Conservation (phyloP, 2,797 vertebrate species). For the Acipenser oxyrinchus region DNA sequence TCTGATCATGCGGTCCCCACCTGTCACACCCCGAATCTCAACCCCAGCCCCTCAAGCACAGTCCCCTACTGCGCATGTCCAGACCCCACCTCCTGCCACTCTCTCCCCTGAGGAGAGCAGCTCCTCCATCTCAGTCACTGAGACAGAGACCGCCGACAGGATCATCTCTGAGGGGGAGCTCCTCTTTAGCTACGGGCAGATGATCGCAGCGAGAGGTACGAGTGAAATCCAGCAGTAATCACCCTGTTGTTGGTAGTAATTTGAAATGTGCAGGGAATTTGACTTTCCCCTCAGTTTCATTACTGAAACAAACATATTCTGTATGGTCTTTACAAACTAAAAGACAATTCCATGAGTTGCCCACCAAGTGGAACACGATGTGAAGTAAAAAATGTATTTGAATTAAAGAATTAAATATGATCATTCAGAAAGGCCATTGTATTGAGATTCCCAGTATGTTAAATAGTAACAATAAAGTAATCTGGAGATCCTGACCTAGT, state of each 20-base stretch:
- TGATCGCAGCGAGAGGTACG: slow-evolving; percentile 57
- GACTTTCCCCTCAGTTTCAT: no score
- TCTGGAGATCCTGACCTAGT: no score
- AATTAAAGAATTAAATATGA: no score
- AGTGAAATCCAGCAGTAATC: neutral
- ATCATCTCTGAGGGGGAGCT: slow-evolving; percentile 87
- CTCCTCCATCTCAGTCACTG: slow-evolving; percentile 39
- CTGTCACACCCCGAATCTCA: slow-evolving; percentile 22
- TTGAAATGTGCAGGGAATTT: neutral
- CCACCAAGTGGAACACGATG: no score
- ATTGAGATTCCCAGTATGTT: no score
- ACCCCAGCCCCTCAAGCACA: neutral
- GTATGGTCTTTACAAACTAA: no score
- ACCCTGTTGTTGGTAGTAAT: neutral
- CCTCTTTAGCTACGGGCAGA: slow-evolving; percentile 56
- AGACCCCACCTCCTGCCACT: slow-evolving; percentile 27
- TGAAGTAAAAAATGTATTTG: no score
- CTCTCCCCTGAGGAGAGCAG: slow-evolving; percentile 56
- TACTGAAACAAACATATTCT: no score
- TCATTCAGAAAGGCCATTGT: no score
- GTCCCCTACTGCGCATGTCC: slow-evolving; percentile 7
- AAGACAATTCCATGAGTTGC: no score
- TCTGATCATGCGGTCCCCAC: slow-evolving; percentile 30
- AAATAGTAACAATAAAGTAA: no score
- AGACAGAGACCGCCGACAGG: slow-evolving; percentile 56